Conservation (phyloP, 2,113 vertebrate genomes). For the Microtus ochrogaster region DNA sequence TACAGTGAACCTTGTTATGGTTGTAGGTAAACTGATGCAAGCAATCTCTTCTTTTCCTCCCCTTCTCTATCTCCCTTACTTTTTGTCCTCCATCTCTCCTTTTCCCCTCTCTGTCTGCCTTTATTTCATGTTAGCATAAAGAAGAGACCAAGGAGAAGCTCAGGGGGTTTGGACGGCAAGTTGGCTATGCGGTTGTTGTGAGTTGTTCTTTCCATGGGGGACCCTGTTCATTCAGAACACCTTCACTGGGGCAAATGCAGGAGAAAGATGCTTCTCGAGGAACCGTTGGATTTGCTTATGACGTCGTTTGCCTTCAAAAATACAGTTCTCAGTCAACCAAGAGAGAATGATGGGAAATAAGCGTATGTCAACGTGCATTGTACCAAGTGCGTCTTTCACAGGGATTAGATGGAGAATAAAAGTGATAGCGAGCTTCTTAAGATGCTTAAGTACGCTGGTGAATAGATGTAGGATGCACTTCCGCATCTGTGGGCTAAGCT, state of each 20-base stretch:
- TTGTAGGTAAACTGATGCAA: constrained; percentile 65
- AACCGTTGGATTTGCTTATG: constrained; percentile 65
- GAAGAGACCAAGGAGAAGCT: constrained; percentile 82
- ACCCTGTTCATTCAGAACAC: constrained; percentile 68
- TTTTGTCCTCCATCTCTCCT: not conserved
- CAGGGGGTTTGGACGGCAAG: constrained; percentile 73
- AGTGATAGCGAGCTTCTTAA: not conserved
- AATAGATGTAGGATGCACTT: constrained; percentile 68
- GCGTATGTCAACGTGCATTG: constrained; percentile 51
- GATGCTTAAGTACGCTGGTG: constrained; percentile 35
- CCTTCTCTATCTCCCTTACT: not conserved
- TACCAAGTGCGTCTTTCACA: constrained; percentile 46
- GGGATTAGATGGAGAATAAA: constrained; percentile 53
- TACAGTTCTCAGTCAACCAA: not conserved
- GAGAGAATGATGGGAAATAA: not conserved
- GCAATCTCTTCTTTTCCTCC: constrained; percentile 36
- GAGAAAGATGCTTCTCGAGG: constrained; percentile 68
- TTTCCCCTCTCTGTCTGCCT: not conserved
- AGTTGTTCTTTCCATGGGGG: constrained; percentile 78
- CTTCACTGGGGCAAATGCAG: constrained; percentile 61
- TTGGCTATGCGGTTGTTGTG: constrained; percentile 79
- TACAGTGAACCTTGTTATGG: constrained; percentile 27
- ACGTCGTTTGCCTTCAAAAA: constrained; percentile 61
- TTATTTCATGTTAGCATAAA: constrained; percentile 64
- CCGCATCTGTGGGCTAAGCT: constrained; percentile 9